Percentiles rank a stretch among this genome's conserved stretches.
phyloP scores from a whole-genome alignment of 2,797 vertebrate species.

The Phaenicophaeus curvirostris region DNA sequence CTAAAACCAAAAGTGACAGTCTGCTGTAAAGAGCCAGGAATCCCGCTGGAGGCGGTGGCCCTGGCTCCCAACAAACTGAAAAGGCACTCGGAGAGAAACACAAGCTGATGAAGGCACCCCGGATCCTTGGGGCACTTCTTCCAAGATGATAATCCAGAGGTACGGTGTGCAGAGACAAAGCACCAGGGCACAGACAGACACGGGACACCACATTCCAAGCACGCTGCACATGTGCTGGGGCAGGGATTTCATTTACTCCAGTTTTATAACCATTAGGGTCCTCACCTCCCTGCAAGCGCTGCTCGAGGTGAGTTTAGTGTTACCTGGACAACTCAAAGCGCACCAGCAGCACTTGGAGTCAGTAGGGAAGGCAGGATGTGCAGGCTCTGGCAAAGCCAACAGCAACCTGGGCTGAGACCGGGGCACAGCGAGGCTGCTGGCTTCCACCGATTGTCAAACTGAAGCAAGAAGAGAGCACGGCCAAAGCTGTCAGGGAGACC shows the following conservation, averaged over 20 bases:
- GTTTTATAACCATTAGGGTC: rapidly evolving
- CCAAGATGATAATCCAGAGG: background rate
- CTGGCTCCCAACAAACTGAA: slow-evolving; percentile 4
- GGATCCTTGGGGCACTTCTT: background rate
- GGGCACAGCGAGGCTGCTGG: background rate
- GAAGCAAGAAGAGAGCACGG: background rate
- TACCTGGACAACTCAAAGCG: background rate
- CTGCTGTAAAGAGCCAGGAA: slow-evolving; percentile 46
- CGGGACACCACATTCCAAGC: background rate
- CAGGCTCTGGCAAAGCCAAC: background rate
- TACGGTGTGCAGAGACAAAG: background rate
- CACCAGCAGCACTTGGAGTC: background rate
- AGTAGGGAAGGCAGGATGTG: background rate
- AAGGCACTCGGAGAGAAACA: slow-evolving; percentile 39
- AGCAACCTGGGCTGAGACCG: background rate
- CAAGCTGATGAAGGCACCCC: background rate
- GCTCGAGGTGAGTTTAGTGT: background rate
- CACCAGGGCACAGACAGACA: background rate
- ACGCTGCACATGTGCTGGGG: rapidly evolving
- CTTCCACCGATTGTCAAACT: background rate
- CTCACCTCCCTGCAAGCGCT: background rate
- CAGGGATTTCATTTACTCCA: background rate
- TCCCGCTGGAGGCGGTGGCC: background rate
- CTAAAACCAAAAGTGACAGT: slow-evolving; percentile 26
- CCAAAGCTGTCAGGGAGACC: background rate